Base-by-base conservation (phyloP, 2,797 vertebrate species). In the Oophaga sylvatica region DNA sequence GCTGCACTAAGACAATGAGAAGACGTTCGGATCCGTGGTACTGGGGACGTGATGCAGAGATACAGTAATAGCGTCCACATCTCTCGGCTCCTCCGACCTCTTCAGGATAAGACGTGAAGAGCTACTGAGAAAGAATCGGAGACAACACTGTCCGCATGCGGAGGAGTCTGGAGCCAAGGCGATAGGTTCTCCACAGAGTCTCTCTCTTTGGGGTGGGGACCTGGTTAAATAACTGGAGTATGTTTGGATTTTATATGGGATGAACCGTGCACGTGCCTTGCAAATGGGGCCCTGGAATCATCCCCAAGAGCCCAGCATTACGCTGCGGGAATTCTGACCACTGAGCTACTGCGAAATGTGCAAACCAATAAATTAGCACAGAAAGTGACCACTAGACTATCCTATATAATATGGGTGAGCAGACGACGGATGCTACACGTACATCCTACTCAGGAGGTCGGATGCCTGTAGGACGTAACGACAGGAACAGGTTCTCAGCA, bases 311-410 rank as follows among this genome's bases (percentile, higher is more conserved):
- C 71, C 71, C 17, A 13, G n/a, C 3, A 13, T 22, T 53, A 20
- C 73, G 13, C 13, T 41, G 41, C 10, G n/a, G 20, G 15, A 56
- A 56, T 26, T 56, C 75, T 77, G 48, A 77, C 75, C 48, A 53
- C 75, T 77, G 53, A 5, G 41, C 75, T 48, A 29, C 75, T 48
- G 45, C 15, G 11, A 77, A 48, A 75, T 75, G 71, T 53, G 53
- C 75, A 77, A 77, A 77, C 75, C 75, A 77, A 77, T 56, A 77
- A 53, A 77, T 77, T 26, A 77, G 75, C 75, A 77, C 16, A n/a
- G 22, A 77, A 56, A 77, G 45, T 77, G 75, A 77, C 53, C 53
- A 56, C 53, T 53, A 77, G 75, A 71, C 20, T n/a, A 53, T n/a
- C 10, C 3, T 73, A 73, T 45, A 68, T 68, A 68, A 68, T 68